Base-by-base conservation (phyloP, 2,888 invertebrate species). In the Volucella bombylans region DNA sequence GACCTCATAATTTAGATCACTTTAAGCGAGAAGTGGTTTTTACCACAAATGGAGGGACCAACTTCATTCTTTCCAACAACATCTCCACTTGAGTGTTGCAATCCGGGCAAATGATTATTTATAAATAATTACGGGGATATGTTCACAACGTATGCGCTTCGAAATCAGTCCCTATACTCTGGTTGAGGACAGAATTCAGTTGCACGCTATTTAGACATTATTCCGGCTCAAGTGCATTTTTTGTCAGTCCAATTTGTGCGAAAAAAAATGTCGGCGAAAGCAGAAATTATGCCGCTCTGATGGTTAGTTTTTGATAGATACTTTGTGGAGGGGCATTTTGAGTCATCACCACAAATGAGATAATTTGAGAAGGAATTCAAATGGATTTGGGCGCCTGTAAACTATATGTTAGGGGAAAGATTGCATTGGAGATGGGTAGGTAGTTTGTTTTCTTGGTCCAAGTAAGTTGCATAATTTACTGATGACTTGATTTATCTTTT, bases 1-100 rank as follows among this genome's bases (percentile, higher is more conserved):
- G 83, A 79, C 83, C 83, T 83, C 83, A 79, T 79, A 76, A 83
- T 83, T 83, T 64, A 76, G 80, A 71, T 71, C 74, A 76, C 64
- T 83, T 76, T 80, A 76, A 72, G 67, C 59, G 43, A 45, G 57
- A 67, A 80, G 76, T 76, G 73, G 61, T 62, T 68, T 68, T 68
- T 61, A 61, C 76, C 72, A 72, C 76, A 85, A 77, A 72, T 85
- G 72, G 31, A 31, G 31, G 31, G 31, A 31, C 6, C 31, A 31
- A 31, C 31, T 6, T 31, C 6, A 0, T 31, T 31, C 31, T 6
- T 31, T 6, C 1, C 2, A 31, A 31, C 31, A 31, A 31, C 31
- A 31, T 31, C 31, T 31, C 31, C 31, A 31, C 31, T 31, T 81
- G 85, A 80, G 52, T 76, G 76, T 81, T 76, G 85, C 85, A 85